Evolutionary conservation across 2,797 vertebrate species (phyloP).

Genomic region (Sphaeramia orbicularis): DNA sequence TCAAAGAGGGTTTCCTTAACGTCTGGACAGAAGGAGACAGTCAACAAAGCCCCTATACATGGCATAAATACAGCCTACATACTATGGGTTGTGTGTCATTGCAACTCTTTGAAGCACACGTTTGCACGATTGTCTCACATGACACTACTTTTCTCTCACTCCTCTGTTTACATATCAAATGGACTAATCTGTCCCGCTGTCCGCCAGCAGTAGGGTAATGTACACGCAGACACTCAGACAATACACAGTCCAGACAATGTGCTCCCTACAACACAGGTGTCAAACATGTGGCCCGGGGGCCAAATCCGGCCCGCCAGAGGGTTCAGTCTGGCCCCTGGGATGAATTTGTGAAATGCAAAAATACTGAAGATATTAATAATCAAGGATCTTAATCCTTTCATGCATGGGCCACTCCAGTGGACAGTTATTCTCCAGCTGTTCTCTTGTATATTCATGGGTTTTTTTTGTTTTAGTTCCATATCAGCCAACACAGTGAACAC

Average conservation of each 20-base stretch:
- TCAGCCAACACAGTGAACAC: too few species aligned
- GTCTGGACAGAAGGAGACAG: constrained; percentile 48
- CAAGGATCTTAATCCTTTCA: too few species aligned
- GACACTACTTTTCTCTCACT: not conserved
- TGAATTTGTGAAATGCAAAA: too few species aligned
- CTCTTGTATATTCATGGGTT: too few species aligned
- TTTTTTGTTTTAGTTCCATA: too few species aligned
- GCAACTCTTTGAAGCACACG: not conserved
- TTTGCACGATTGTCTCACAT: not conserved
- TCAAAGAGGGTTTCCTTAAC: constrained; percentile 1
- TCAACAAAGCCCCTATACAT: constrained; percentile 8
- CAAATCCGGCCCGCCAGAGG: too few species aligned
- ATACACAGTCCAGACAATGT: fast-evolving
- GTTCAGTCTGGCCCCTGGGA: too few species aligned
- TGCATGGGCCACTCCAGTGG: too few species aligned
- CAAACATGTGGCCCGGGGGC: too few species aligned
- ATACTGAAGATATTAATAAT: too few species aligned
- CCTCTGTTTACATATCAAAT: constrained; percentile 12
- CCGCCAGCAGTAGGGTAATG: constrained; percentile 2
- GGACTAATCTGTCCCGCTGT: not conserved
- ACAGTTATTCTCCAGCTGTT: too few species aligned
- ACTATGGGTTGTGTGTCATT: not conserved
- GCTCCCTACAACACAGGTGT: constrained; percentile 3
- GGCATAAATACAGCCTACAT: constrained; percentile 3
- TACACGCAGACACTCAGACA: not conserved